Evolutionary conservation across 2,888 invertebrate species (phyloP), one percentile per base, ranked within the genome.

Genomic region (Pseudococcus jackbeardsleyi): DNA sequence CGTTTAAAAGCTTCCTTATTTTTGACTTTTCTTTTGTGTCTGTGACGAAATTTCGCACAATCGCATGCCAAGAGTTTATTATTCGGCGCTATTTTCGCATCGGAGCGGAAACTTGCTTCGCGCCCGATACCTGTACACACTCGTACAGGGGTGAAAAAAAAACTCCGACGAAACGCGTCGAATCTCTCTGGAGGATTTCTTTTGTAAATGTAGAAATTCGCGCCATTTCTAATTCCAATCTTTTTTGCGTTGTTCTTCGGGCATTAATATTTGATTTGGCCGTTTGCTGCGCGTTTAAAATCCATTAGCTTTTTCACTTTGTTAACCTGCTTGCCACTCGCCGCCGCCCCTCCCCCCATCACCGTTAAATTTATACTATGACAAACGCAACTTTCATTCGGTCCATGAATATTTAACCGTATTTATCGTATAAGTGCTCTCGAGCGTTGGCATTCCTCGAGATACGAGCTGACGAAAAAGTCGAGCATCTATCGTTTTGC

Each of bases 151-250:
- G 9, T 19, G 19, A 59, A 19, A 59, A 59, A 33, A 72, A 26
- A 72, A 72, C 15, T 19, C 64, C n/a, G 17, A 33, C 46, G 17
- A 50, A 79, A 42, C 54, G 48, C 26, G 26, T 33, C 39, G 64
- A 46, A 86, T 86, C 39, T 79, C 87, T 82, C 87, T 82, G 79
- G 87, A 87, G 87, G 54, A 87, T 79, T 87, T 87, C 79, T 87
- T 82, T 87, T 87, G 79, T 82, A 54, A 79, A 87, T 87, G 87
- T 79, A 79, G 79, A 77, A 87, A 87, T 77, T 87, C 87, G 86
- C 86, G 87, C 87, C 72, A 87, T 87, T 87, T 79, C 87, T 87
- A 87, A 87, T 87, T 87, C 87, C 87, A 87, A 87, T 86, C 87
- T 87, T 87, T 77, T 87, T 79, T 42, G 48, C 72, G 59, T 79